These are phyloP conservation scores for Pteropus alecto DNA, from an alignment of 2,113 vertebrate species.

Conservation along the genomic window DNA sequence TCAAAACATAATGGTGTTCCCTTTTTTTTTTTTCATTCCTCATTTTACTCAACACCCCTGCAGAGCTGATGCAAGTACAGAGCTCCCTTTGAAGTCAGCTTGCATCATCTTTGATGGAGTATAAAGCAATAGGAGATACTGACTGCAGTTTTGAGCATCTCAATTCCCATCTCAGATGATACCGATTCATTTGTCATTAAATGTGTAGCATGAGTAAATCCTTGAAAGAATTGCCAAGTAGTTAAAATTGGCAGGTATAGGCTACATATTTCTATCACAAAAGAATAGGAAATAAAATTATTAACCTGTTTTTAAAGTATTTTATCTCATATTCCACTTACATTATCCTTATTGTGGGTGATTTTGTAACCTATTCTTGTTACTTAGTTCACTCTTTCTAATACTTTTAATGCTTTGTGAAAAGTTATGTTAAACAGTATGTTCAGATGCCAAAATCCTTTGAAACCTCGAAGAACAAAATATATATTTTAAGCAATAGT, in stretches of 20 bases:
- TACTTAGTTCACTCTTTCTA: neutral
- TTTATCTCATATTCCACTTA: neutral
- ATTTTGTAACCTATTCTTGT: neutral
- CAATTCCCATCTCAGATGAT: slow-evolving; percentile 47
- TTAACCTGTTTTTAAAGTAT: neutral
- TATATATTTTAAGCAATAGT: neutral
- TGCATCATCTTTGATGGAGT: slow-evolving; percentile 74
- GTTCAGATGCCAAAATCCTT: neutral
- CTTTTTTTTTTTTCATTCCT: slow-evolving; percentile 49
- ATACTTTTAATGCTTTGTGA: neutral
- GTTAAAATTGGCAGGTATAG: slow-evolving; percentile 35
- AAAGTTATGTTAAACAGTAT: neutral
- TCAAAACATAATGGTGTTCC: slow-evolving; percentile 75
- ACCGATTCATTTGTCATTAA: slow-evolving; percentile 57
- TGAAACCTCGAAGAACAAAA: neutral
- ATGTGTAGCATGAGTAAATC: slow-evolving; percentile 16
- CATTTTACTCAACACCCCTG: slow-evolving; percentile 75
- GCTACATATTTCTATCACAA: neutral
- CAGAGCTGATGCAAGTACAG: slow-evolving; percentile 68
- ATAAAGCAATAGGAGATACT: slow-evolving; percentile 63
- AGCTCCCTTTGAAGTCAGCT: slow-evolving; percentile 75
- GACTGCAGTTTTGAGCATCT: slow-evolving; percentile 55
- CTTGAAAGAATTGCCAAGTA: slow-evolving; percentile 49
- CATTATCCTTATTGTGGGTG: neutral
- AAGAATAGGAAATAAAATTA: neutral